Evolutionary conservation across 2,113 vertebrate genomes (phyloP).

Genomic region (Prochilodus magdalenae): DNA sequence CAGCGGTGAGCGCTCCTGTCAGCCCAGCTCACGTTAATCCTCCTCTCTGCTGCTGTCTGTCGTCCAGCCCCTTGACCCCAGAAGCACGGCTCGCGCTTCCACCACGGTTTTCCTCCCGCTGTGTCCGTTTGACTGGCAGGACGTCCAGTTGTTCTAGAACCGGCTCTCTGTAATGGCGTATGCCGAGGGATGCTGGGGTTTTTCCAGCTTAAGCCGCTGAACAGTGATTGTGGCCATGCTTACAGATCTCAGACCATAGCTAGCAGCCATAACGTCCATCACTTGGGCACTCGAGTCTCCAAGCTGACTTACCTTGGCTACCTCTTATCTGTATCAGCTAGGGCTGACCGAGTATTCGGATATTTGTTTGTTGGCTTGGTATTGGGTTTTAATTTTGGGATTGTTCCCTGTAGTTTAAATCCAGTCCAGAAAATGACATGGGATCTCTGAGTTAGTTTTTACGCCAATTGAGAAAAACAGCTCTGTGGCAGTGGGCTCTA

Average conservation of each 20-base stretch:
- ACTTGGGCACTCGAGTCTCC: too few species aligned
- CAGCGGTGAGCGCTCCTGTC: conserved; percentile 31
- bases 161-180: neutral
- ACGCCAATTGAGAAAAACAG: too few species aligned
- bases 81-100: neutral
- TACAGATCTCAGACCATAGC: neutral
- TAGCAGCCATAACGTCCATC: neutral
- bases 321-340: too few species aligned
- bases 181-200: neutral
- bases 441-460: too few species aligned
- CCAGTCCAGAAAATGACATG: too few species aligned
- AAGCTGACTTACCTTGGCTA: too few species aligned
- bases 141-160: neutral
- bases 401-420: too few species aligned
- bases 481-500: too few species aligned
- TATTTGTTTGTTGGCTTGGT: too few species aligned
- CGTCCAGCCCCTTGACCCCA: neutral
- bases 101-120: neutral
- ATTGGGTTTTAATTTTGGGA: too few species aligned
- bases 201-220: neutral
- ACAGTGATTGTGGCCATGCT: neutral
- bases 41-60: conserved; percentile 12
- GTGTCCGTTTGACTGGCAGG: neutral
- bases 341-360: too few species aligned
- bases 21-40: conserved; percentile 29